Percentiles rank a stretch among this genome's conserved stretches.
Evolutionary conservation across 2,113 vertebrate species (phyloP).

Genomic region (Cyprinodon brontotheroides): DNA sequence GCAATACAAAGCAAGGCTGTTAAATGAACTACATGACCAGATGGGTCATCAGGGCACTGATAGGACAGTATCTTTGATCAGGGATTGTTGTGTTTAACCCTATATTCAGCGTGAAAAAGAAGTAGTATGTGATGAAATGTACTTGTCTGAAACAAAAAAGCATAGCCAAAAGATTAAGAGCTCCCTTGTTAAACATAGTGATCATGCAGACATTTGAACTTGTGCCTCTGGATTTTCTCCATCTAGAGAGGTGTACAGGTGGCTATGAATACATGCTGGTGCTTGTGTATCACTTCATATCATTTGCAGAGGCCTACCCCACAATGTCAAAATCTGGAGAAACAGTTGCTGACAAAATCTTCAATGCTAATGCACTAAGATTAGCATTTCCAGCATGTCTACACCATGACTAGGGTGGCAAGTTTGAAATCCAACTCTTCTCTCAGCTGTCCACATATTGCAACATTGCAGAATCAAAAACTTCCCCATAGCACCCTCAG

Average conservation of each 20-base stretch:
- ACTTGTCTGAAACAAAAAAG: not conserved
- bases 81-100: not conserved
- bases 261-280: conserved; percentile 16
- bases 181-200: not conserved
- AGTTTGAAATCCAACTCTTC: conserved; percentile 3
- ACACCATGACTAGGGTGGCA: not conserved
- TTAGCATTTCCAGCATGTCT: not conserved
- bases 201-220: conserved; percentile 15
- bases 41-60: not conserved
- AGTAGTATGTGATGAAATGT: not conserved
- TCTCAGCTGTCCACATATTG: conserved; percentile 1
- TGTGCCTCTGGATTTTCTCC: conserved; percentile 6
- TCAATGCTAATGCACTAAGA: conserved; percentile 3
- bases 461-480: not conserved
- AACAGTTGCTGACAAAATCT: conserved; percentile 3
- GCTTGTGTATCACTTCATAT: not conserved
- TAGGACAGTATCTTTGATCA: not conserved
- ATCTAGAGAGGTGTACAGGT: conserved; percentile 3
- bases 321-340: conserved; percentile 13
- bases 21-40: not conserved
- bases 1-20: not conserved
- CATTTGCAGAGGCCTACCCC: not conserved
- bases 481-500: not conserved
- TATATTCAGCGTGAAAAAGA: not conserved
- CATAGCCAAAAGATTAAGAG: not conserved